Evolutionary conservation across 2,888 invertebrate genomes (phyloP).

Genomic region (Aphidius colemani): DNA sequence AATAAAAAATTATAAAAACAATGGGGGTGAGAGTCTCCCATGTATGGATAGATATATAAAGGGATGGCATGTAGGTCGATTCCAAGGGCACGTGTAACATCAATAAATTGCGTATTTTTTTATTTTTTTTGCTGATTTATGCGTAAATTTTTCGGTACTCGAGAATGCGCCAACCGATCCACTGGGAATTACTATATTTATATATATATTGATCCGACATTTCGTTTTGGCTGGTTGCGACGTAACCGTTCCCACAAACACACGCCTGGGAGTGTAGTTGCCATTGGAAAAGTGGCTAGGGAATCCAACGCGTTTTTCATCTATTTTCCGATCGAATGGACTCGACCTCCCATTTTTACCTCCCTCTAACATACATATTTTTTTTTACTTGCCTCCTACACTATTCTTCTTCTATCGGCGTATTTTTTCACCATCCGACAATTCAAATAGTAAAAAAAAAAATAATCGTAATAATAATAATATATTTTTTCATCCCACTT

Average conservation of each 20-base stretch:
- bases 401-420: conserved; percentile 2
- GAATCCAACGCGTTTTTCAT: conserved; percentile 33
- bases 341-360: conserved; percentile 17
- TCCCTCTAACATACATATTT: conserved; percentile 22
- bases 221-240: conserved; percentile 11
- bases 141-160: conserved; percentile 16
- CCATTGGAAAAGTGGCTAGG: conserved; percentile 18
- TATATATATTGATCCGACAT: conserved; percentile 10
- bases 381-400: conserved; percentile 18
- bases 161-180: conserved; percentile 6
- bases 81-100: conserved; percentile 14
- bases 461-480: background rate
- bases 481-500: background rate
- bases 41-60: background rate
- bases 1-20: background rate
- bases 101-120: conserved; percentile 21
- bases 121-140: conserved; percentile 19
- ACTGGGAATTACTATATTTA: conserved; percentile 21
- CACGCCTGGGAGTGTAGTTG: background rate
- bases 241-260: conserved; percentile 8
- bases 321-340: conserved; percentile 35
- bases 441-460: conserved; percentile 16
- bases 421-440: conserved; percentile 31
- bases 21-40: background rate
- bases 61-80: background rate